Percentiles rank a stretch among this genome's conserved stretches.
Evolutionary conservation across 2,113 vertebrate species (phyloP).

Genomic region (Axis porcinus): DNA sequence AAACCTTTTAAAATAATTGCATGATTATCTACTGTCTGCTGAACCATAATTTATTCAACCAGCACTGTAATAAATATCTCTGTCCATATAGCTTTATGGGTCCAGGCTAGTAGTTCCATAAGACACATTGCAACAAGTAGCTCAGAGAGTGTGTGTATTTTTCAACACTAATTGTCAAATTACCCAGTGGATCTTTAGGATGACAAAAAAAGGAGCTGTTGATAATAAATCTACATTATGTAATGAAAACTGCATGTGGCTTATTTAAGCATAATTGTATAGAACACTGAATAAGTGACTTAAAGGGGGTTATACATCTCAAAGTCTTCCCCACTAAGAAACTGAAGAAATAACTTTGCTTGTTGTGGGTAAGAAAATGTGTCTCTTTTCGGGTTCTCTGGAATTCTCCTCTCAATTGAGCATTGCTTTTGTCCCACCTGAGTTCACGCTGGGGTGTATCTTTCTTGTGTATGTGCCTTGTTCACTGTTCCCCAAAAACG

Average conservation of each 20-base stretch:
- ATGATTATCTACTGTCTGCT: background rate
- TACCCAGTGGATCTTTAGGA: background rate
- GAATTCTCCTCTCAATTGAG: background rate
- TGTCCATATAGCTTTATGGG: background rate
- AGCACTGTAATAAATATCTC: background rate
- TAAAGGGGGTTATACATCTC: background rate
- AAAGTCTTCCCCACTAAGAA: background rate
- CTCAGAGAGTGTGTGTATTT: background rate
- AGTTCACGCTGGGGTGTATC: background rate
- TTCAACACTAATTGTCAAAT: conserved; percentile 8
- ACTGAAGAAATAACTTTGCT: background rate
- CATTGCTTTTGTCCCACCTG: background rate
- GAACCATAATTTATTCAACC: background rate
- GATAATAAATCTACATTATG: background rate
- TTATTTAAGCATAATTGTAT: background rate
- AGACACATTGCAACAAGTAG: background rate
- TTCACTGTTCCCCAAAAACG: background rate
- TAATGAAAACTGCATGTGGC: background rate
- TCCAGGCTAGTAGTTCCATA: background rate
- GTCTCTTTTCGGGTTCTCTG: background rate
- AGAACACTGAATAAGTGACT: background rate
- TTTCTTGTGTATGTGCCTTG: background rate
- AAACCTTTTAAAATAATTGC: background rate
- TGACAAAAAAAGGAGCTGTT: background rate
- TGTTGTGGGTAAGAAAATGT: background rate